Percentiles rank a stretch among this genome's conserved stretches.
These are phyloP conservation scores for Drosophila falleni DNA, from an alignment of 2,888 invertebrate genomes.

Conservation along the genomic window DNA sequence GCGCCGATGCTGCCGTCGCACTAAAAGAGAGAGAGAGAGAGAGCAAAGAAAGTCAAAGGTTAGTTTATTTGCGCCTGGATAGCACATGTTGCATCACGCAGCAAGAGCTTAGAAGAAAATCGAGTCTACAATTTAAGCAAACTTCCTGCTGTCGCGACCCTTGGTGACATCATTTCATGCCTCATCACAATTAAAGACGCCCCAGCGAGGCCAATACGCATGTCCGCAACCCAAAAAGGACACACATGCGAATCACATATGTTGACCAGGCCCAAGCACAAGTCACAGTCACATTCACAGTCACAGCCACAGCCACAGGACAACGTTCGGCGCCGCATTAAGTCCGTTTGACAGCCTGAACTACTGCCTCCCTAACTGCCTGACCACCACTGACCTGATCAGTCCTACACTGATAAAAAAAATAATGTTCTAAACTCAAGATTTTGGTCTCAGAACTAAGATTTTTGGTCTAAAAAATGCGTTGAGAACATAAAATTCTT, in stretches of 20 bases:
- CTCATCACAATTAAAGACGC: conserved; percentile 80
- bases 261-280: conserved; percentile 65
- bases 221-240: conserved; percentile 18
- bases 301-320: not conserved
- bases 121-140: conserved; percentile 11
- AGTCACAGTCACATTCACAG: no score
- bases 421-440: no score
- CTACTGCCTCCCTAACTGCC: conserved; percentile 12
- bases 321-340: conserved; percentile 37
- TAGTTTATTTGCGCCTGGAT: conserved; percentile 36
- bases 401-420: no score
- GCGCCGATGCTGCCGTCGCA: conserved; percentile 64
- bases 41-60: conserved; percentile 7
- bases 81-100: conserved; percentile 77
- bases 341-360: conserved; percentile 18
- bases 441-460: no score
- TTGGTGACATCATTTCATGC: conserved; percentile 83
- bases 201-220: conserved; percentile 42
- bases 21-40: conserved; percentile 44
- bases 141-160: conserved; percentile 70
- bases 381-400: conserved; percentile 9
- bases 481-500: no score
- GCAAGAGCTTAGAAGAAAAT: conserved; percentile 40
- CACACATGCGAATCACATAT: conserved; percentile 78
- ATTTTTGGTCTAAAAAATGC: no score